phyloP scores from a whole-genome alignment of 2,797 vertebrate genomes.

The Gadopsis bispinosus region DNA sequence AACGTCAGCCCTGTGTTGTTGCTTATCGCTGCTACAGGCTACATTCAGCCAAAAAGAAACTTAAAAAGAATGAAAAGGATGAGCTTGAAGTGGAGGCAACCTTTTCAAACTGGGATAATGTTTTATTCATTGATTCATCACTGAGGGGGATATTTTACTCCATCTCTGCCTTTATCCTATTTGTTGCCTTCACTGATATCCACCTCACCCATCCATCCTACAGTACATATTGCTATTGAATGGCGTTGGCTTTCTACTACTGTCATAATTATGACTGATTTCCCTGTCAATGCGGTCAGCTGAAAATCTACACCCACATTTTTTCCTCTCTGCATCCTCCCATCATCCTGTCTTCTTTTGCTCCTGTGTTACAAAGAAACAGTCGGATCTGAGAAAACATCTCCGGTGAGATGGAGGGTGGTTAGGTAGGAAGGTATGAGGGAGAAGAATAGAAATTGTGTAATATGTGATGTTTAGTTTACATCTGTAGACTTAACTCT shows the following conservation, averaged over 20 bases:
- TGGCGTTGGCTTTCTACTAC: slow-evolving; percentile 8
- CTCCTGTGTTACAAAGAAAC: slow-evolving; percentile 55
- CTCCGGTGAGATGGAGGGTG: slow-evolving; percentile 30
- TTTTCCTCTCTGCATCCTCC: slow-evolving; percentile 8
- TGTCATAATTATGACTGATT: slow-evolving; percentile 31
- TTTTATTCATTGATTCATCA: slow-evolving; percentile 63
- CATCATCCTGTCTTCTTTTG: slow-evolving; percentile 7
- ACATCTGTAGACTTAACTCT: slow-evolving; percentile 64
- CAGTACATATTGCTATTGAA: slow-evolving; percentile 3
- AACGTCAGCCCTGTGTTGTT: slow-evolving; percentile 41
- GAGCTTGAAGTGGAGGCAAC: slow-evolving; percentile 55
- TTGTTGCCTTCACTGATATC: slow-evolving; percentile 45
- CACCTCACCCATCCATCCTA: not conserved
- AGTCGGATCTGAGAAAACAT: slow-evolving; percentile 48
- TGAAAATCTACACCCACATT: slow-evolving; percentile 15
- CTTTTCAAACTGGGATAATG: slow-evolving; percentile 50
- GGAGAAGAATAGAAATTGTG: slow-evolving; percentile 25
- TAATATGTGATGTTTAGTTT: slow-evolving; percentile 53
- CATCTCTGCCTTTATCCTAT: slow-evolving; percentile 20
- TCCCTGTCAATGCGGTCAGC: slow-evolving; percentile 22
- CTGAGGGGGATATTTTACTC: slow-evolving; percentile 50
- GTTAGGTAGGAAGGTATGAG: slow-evolving; percentile 20
- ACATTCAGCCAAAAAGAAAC: slow-evolving; percentile 43
- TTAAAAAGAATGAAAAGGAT: slow-evolving; percentile 44
- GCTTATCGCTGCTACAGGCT: slow-evolving; percentile 40